Conservation (phyloP, 2,113 vertebrate species). For the Peromyscus californicus region DNA sequence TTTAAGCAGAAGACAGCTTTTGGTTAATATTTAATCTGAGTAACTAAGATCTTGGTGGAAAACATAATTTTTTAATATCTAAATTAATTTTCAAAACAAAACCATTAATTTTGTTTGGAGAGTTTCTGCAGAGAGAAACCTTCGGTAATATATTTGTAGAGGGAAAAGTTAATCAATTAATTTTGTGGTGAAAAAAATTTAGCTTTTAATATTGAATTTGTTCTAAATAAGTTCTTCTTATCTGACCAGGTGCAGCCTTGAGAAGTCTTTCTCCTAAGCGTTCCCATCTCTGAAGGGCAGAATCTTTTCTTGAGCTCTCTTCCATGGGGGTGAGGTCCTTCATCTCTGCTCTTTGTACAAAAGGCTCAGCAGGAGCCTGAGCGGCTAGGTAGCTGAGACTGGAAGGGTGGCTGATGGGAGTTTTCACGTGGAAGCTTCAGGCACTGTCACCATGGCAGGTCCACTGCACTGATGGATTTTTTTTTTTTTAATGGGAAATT, state of each 20-base stretch:
- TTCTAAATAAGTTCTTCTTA: slow-evolving; percentile 87
- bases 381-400: background rate
- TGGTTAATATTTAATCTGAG: slow-evolving; percentile 95
- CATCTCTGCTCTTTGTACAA: background rate
- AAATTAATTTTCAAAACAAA: slow-evolving; percentile 95
- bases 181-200: slow-evolving; percentile 85
- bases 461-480: background rate
- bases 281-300: slow-evolving; percentile 1
- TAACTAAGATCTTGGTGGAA: slow-evolving; percentile 96
- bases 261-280: slow-evolving; percentile 71
- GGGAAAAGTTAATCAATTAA: slow-evolving; percentile 88
- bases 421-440: background rate
- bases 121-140: slow-evolving; percentile 91
- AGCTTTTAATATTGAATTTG: slow-evolving; percentile 89
- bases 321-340: background rate
- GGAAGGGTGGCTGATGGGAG: background rate
- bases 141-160: slow-evolving; percentile 90
- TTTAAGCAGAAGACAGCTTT: slow-evolving; percentile 92
- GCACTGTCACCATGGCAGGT: background rate
- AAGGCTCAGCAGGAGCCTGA: background rate
- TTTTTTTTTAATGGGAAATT: slow-evolving; percentile 35
- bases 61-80: slow-evolving; percentile 95
- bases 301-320: slow-evolving; percentile 15
- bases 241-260: slow-evolving; percentile 86
- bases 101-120: slow-evolving; percentile 92